These are phyloP conservation scores for Galeruca laticollis DNA, from an alignment of 2,888 invertebrate species.

Conservation along the genomic window DNA sequence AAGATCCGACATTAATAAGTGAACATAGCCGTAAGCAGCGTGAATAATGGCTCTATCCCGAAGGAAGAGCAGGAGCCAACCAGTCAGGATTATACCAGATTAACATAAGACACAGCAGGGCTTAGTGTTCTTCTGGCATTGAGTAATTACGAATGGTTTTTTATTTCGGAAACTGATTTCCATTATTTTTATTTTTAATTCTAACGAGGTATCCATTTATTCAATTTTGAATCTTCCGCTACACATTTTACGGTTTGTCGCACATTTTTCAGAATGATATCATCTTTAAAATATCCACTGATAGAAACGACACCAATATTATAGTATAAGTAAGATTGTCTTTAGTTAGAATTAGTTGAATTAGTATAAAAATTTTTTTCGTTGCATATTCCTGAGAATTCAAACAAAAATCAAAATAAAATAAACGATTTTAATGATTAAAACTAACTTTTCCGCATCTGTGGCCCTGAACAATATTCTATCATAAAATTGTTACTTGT, in stretches of 20 bases:
- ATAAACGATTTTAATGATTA: too few species aligned
- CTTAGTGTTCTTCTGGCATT: constrained; percentile 66
- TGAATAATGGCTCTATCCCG: constrained; percentile 64
- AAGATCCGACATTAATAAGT: constrained; percentile 56
- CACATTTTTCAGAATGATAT: too few species aligned
- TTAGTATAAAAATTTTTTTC: too few species aligned
- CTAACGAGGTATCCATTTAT: constrained; percentile 19
- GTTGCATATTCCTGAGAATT: too few species aligned
- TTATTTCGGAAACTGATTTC: constrained; percentile 56
- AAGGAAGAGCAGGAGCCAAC: constrained; percentile 63
- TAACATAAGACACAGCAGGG: constrained; percentile 67
- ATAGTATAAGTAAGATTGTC: too few species aligned
- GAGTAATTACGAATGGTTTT: constrained; percentile 65
- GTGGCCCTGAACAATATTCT: too few species aligned
- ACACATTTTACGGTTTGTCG: neutral
- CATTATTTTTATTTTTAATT: constrained; percentile 39
- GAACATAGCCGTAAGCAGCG: constrained; percentile 55
- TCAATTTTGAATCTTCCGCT: constrained; percentile 9
- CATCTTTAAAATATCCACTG: too few species aligned
- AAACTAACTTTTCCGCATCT: too few species aligned
- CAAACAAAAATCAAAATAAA: too few species aligned
- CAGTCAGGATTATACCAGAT: constrained; percentile 66
- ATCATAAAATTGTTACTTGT: too few species aligned
- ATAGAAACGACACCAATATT: too few species aligned
- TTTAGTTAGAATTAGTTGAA: too few species aligned